Conservation (phyloP, 2,888 invertebrate genomes). For the Caenorhabditis auriculariae region DNA sequence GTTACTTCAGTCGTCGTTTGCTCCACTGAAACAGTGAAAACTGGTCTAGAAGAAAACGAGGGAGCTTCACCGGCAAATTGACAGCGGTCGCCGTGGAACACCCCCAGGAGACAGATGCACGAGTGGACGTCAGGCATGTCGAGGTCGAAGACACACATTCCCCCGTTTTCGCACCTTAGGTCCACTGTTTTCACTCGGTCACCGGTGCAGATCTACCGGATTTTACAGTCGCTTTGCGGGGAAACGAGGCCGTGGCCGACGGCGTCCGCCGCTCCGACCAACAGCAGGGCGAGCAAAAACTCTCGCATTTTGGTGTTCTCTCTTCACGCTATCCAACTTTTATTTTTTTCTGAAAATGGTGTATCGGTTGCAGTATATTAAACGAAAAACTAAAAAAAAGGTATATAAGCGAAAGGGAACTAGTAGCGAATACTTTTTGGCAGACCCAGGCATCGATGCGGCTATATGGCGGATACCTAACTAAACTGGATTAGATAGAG, state of each 20-base stretch:
- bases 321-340: too few species aligned
- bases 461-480: too few species aligned
- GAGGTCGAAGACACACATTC: slow-evolving; percentile 24
- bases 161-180: slow-evolving; percentile 21
- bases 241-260: slow-evolving; percentile 35
- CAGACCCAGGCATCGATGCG: too few species aligned
- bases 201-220: slow-evolving; percentile 15
- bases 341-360: too few species aligned
- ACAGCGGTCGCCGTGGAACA: slow-evolving; percentile 51
- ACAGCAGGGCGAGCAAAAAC: too few species aligned
- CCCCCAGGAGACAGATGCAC: slow-evolving; percentile 56
- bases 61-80: slow-evolving; percentile 24
- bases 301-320: too few species aligned
- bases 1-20: slow-evolving; percentile 10
- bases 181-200: not conserved
- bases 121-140: slow-evolving; percentile 34
- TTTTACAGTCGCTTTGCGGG: slow-evolving; percentile 33
- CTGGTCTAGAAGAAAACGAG: slow-evolving; percentile 8
- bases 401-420: too few species aligned
- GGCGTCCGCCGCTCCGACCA: too few species aligned
- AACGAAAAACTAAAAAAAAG: too few species aligned
- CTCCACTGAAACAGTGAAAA: slow-evolving; percentile 9
- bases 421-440: too few species aligned
- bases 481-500: too few species aligned
- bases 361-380: too few species aligned